Evolutionary conservation across 2,113 vertebrate species (phyloP).

Genomic region (Dolichallabes microphthalmus): DNA sequence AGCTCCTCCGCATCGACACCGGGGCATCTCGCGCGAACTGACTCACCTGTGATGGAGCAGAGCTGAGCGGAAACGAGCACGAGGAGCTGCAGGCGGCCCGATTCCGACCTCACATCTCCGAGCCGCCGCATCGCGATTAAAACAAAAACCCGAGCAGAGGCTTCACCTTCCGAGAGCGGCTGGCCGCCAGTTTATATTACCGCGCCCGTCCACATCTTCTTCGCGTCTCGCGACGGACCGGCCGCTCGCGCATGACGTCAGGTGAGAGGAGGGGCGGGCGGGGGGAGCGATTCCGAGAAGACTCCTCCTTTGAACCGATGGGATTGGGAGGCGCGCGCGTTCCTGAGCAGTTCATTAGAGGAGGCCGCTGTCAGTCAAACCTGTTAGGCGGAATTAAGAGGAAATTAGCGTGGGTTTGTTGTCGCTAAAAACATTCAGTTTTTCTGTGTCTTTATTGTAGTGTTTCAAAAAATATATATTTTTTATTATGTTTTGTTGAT

Average conservation of each 20-base stretch:
- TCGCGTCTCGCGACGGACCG: conserved; percentile 73
- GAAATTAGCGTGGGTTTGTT: conserved; percentile 10
- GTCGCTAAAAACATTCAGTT: not conserved
- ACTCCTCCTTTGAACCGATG: conserved; percentile 63
- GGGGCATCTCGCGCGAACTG: conserved; percentile 42
- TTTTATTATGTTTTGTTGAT: not conserved
- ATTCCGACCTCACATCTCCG: conserved; percentile 64
- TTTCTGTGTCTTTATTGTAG: not conserved
- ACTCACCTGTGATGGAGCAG: conserved; percentile 76
- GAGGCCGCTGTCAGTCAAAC: conserved; percentile 58
- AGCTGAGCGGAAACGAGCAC: conserved; percentile 69
- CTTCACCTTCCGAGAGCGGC: conserved; percentile 62
- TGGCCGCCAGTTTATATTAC: conserved; percentile 69
- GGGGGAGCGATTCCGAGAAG: conserved; percentile 58
- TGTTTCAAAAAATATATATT: not conserved
- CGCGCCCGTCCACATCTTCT: conserved; percentile 77
- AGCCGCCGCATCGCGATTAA: conserved; percentile 69
- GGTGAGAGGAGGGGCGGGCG: conserved; percentile 52
- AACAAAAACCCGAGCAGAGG: conserved; percentile 39
- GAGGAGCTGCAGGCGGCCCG: conserved; percentile 68
- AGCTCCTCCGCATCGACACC: conserved; percentile 68
- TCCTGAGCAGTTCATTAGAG: conserved; percentile 65
- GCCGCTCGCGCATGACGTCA: conserved; percentile 81
- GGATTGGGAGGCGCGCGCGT: conserved; percentile 67
- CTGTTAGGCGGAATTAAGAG: conserved; percentile 55